A percentile compares a stretch with the other conserved stretches of the same genome.
Evolutionary conservation across 2,888 invertebrate species (phyloP).

Genomic region (Microdon myrmicae): DNA sequence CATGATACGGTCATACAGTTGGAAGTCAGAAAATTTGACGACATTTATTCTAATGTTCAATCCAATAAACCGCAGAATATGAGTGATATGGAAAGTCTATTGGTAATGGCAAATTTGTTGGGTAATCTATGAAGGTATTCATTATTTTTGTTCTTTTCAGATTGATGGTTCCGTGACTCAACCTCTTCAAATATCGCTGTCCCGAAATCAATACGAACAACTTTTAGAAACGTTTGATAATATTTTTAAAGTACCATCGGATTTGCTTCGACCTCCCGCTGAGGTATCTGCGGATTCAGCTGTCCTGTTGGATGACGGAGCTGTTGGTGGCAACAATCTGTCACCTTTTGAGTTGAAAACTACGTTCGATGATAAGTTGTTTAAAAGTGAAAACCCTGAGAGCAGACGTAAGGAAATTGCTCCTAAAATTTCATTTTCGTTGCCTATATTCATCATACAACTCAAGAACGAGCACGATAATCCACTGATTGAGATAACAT

Average conservation of each 20-base stretch:
- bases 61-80: background rate
- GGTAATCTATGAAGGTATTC: constrained; percentile 48
- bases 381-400: constrained; percentile 15
- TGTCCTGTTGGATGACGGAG: constrained; percentile 31
- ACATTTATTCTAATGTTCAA: constrained; percentile 16
- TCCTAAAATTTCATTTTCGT: constrained; percentile 73
- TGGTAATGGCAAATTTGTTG: constrained; percentile 19
- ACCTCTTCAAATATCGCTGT: constrained; percentile 84
- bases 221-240: constrained; percentile 76
- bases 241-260: constrained; percentile 58
- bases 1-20: constrained; percentile 88
- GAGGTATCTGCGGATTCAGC: constrained; percentile 33
- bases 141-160: constrained; percentile 57
- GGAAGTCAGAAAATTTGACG: constrained; percentile 69
- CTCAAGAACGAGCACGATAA: constrained; percentile 79
- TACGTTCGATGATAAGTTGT: constrained; percentile 34
- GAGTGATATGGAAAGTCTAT: constrained; percentile 23
- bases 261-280: constrained; percentile 54
- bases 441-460: constrained; percentile 80
- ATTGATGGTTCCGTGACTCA: constrained; percentile 83
- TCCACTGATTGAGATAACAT: constrained; percentile 85
- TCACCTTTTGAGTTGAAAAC: constrained; percentile 42
- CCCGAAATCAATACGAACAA: constrained; percentile 90
- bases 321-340: constrained; percentile 53
- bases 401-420: constrained; percentile 36